These are phyloP conservation scores for Schlechtendalia chinensis DNA, from an alignment of 1,140 invertebrate species.

Conservation along the genomic window DNA sequence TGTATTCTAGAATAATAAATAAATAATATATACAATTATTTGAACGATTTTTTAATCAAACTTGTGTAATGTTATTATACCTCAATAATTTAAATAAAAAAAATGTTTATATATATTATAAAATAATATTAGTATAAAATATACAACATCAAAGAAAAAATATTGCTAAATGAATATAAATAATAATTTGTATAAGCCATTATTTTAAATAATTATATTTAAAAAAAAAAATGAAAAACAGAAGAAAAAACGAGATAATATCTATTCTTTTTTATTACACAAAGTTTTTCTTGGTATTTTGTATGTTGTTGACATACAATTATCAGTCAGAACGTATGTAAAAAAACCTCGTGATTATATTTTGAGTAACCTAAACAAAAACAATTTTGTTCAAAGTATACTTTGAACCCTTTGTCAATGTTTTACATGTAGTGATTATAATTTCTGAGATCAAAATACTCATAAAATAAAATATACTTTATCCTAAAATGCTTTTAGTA, in stretches of 20 bases:
- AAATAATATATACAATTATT: neutral
- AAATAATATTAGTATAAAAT: conserved; percentile 5
- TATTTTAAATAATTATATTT: no score
- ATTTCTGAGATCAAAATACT: neutral
- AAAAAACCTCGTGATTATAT: neutral
- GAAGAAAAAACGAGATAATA: neutral
- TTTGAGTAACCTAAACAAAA: neutral
- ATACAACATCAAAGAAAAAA: conserved; percentile 1
- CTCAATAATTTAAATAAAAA: neutral
- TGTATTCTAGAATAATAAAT: no score
- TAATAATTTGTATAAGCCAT: no score
- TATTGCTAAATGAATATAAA: no score
- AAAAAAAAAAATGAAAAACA: no score
- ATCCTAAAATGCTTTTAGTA: neutral
- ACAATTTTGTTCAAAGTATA: neutral
- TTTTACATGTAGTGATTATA: neutral
- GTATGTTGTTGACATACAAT: no score
- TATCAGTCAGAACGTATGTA: no score
- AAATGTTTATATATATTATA: neutral
- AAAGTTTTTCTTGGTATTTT: no score
- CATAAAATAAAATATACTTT: neutral
- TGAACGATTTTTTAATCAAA: neutral
- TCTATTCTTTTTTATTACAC: neutral
- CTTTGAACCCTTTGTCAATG: neutral
- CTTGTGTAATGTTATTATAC: neutral